These are phyloP conservation scores for Spinus olivaceus DNA, from an alignment of 2,797 vertebrate genomes.

Conservation along the genomic window DNA sequence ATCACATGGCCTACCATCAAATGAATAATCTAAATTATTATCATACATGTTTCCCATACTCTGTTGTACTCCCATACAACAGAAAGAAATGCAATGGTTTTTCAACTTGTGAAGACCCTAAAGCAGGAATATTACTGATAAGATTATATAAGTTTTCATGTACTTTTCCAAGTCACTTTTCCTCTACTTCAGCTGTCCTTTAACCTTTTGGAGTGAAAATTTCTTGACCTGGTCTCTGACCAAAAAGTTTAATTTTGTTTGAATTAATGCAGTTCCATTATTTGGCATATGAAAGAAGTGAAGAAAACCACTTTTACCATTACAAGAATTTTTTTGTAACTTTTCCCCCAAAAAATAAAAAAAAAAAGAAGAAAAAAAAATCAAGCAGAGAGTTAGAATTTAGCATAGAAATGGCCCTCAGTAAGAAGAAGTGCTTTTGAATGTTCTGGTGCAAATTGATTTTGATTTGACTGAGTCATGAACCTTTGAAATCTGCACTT, in stretches of 20 bases:
- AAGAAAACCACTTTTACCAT: conserved; percentile 20
- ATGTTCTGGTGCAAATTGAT: conserved; percentile 67
- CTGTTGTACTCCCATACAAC: neutral
- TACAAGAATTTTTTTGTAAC: neutral
- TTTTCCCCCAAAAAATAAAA: neutral
- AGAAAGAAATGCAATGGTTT: neutral
- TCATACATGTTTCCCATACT: neutral
- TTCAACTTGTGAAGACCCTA: neutral
- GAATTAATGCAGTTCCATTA: conserved; percentile 19
- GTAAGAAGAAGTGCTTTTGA: conserved; percentile 63
- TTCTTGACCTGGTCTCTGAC: neutral
- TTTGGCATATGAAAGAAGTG: conserved; percentile 16
- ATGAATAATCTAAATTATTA: conserved; percentile 42
- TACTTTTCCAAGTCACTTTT: neutral
- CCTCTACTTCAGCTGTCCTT: neutral
- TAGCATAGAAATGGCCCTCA: conserved; percentile 59
- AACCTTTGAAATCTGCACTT: conserved; percentile 67
- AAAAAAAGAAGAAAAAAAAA: neutral
- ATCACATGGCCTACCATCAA: conserved; percentile 8
- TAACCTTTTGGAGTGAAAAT: neutral
- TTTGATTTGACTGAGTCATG: conserved; percentile 65
- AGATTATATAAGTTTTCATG: neutral
- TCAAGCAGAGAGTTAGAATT: conserved; percentile 39
- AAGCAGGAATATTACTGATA: neutral
- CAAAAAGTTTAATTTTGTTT: conserved; percentile 2